Evolutionary conservation across 2,113 vertebrate genomes (phyloP).

Genomic region (Bothrops jararaca): DNA sequence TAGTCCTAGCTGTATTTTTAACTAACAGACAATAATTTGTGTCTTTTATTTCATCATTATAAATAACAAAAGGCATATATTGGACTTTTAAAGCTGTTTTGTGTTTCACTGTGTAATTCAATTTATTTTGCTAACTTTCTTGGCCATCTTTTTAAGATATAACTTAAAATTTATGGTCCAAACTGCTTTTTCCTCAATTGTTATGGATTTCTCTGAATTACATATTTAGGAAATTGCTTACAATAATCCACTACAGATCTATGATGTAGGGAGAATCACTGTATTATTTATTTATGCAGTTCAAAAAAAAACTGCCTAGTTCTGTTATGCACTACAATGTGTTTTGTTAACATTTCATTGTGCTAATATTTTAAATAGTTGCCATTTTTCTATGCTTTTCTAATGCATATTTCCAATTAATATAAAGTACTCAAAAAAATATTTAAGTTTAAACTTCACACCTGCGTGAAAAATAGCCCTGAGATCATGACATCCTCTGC

Average conservation of each 20-base stretch:
- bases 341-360: slow-evolving; percentile 17
- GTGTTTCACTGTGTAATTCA: slow-evolving; percentile 14
- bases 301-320: not conserved
- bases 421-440: slow-evolving; percentile 28
- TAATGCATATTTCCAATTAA: slow-evolving; percentile 43
- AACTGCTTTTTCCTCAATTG: not conserved
- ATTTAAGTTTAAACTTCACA: slow-evolving; percentile 48
- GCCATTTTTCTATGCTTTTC: slow-evolving; percentile 22
- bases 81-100: slow-evolving; percentile 18
- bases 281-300: not conserved
- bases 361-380: not conserved
- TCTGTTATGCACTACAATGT: not conserved
- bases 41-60: slow-evolving; percentile 19
- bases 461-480: slow-evolving; percentile 53
- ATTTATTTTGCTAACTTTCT: slow-evolving; percentile 22
- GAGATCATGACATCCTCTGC: slow-evolving; percentile 58
- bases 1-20: slow-evolving; percentile 47
- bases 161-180: slow-evolving; percentile 2
- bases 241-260: not conserved
- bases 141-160: not conserved
- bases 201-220: not conserved
- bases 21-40: slow-evolving; percentile 25
- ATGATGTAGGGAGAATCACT: not conserved
- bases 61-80: slow-evolving; percentile 14
- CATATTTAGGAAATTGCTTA: slow-evolving; percentile 24